A percentile compares a stretch with the other conserved stretches of the same genome.
These are phyloP conservation scores for Galleria mellonella DNA, from an alignment of 1,140 invertebrate species.

Conservation along the genomic window DNA sequence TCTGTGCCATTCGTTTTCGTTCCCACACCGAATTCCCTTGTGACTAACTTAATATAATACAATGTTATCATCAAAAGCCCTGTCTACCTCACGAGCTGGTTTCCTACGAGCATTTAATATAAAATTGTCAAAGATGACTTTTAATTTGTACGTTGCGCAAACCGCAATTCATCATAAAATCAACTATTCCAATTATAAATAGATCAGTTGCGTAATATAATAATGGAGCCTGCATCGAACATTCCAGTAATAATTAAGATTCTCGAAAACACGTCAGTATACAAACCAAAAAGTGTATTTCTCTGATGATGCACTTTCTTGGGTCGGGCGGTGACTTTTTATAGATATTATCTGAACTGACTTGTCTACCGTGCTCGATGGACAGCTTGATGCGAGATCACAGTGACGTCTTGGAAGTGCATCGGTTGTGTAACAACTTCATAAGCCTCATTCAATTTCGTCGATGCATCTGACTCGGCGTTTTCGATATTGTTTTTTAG, in stretches of 20 bases:
- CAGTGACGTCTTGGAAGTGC: constrained; percentile 24
- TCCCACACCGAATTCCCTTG: constrained; percentile 50
- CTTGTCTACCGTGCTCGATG: constrained; percentile 20
- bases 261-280: constrained; percentile 21
- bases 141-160: constrained; percentile 6
- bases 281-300: neutral
- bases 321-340: constrained; percentile 29
- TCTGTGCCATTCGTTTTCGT: constrained; percentile 31
- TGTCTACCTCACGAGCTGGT: constrained; percentile 22
- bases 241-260: constrained; percentile 33
- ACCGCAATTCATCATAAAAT: constrained; percentile 11
- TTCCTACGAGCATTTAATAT: neutral
- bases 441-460: constrained; percentile 47
- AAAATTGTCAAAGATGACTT: neutral
- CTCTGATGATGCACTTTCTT: constrained; percentile 1
- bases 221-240: constrained; percentile 14
- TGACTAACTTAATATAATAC: constrained; percentile 43
- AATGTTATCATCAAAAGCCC: constrained; percentile 37
- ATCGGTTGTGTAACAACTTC: constrained; percentile 43
- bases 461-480: constrained; percentile 32
- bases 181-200: constrained; percentile 15
- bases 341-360: constrained; percentile 37
- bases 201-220: constrained; percentile 15
- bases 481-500: constrained; percentile 19
- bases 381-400: constrained; percentile 32